These are phyloP conservation scores for Passer montanus DNA, from an alignment of 2,113 vertebrate genomes.

Conservation along the genomic window DNA sequence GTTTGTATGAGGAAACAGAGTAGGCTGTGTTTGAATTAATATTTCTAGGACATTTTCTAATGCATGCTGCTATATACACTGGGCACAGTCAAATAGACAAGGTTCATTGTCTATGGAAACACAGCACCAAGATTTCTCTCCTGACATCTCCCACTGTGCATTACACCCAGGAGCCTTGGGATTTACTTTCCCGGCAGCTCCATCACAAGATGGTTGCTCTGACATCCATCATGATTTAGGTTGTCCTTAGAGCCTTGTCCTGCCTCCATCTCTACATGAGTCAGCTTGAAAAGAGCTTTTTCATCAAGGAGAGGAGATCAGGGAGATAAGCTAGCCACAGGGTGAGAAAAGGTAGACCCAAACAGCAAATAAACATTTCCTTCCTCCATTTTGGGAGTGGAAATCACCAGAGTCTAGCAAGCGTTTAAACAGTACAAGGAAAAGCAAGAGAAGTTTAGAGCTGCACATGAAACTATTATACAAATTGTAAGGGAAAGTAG, in stretches of 20 bases:
- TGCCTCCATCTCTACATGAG: not conserved
- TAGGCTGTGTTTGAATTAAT: not conserved
- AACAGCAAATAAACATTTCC: not conserved
- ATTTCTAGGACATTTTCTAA: not conserved
- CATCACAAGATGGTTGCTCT: not conserved
- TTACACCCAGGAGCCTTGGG: not conserved
- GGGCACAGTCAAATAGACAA: not conserved
- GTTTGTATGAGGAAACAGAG: not conserved
- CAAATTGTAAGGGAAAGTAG: not conserved
- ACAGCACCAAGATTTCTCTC: not conserved
- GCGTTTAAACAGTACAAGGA: fast-evolving
- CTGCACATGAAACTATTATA: not conserved
- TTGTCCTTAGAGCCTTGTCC: not conserved
- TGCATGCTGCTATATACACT: not conserved
- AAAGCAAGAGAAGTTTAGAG: not conserved
- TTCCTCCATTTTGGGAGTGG: not conserved
- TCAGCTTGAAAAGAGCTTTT: not conserved
- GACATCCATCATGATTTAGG: not conserved
- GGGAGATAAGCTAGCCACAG: not conserved
- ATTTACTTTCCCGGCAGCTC: not conserved
- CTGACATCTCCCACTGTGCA: not conserved
- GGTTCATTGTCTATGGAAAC: not conserved
- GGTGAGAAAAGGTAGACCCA: not conserved
- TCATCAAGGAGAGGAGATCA: not conserved
- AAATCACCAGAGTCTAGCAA: not conserved